Base-by-base conservation (phyloP, 2,888 invertebrate genomes). In the Incurvaria masculella region DNA sequence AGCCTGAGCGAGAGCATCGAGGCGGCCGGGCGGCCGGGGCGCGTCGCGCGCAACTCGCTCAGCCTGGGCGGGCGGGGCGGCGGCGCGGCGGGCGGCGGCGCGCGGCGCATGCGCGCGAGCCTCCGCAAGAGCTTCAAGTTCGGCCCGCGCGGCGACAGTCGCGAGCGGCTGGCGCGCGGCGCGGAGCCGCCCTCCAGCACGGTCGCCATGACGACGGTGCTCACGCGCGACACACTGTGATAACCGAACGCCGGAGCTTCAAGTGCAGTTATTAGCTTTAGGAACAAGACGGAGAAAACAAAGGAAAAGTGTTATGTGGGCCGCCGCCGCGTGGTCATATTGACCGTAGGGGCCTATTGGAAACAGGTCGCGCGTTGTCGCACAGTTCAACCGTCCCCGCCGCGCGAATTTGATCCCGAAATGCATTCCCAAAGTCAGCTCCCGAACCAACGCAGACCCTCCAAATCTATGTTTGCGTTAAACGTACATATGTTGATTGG, bases 101-200 rank as follows among this genome's bases (percentile, higher is more conserved):
- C 68, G 0, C 74, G 74, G 38, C 70, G 65, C n/a, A 69, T 78
- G 19, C 57, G 76, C 0, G 75, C 74, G 14, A 72, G 76, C 56
- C 58, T 76, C 21, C 63, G 76, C 2, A 60, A 76, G 41, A 72
- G 72, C 56, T 73, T 76, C 53, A 66, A 68, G 50, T 70, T 79
- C 56, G 63, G 69, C 61, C 61, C 59, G 1, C 50, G 74, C 48
- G 71, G 72, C 0, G 72, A 68, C 2, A 84, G 84, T 55, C 81
- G 82, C 42, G 84, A 85, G 56, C 81, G 81, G 45, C 64, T 85
- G 53, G 82, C 85, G 4, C 75, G 83, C 21, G 80, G 80, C 1
- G 83, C 78, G 0, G 84, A 82, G 27, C 85, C 85, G 0, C 83
- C 84, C n/a, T 76, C 78, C 0, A 72, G 62, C 21, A 78, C 78